A percentile compares a stretch with the other conserved stretches of the same genome.
These are phyloP conservation scores for Conchocele bisecta DNA, from an alignment of 2,888 invertebrate species.

Conservation along the genomic window DNA sequence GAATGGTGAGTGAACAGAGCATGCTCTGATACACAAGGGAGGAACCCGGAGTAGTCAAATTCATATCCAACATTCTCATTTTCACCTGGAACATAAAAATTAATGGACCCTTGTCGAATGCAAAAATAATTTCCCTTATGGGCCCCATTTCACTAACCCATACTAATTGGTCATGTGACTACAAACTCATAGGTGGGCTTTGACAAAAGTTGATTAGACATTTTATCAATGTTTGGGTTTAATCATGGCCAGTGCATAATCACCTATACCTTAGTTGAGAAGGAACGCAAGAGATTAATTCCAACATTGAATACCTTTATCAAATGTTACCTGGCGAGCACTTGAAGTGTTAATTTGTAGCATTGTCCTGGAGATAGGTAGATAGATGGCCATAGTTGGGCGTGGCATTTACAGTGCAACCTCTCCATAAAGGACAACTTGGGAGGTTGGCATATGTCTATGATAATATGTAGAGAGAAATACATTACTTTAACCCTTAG, in stretches of 20 bases:
- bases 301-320: conserved; percentile 61
- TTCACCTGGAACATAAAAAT: too few relatives aligned
- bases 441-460: too few relatives aligned
- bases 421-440: too few relatives aligned
- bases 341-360: conserved; percentile 63
- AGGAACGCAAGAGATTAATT: conserved; percentile 59
- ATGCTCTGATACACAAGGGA: too few relatives aligned
- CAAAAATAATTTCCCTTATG: too few relatives aligned
- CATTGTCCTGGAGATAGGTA: conserved; percentile 51
- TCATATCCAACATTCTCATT: too few relatives aligned
- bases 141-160: conserved; percentile 3
- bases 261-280: conserved; percentile 54
- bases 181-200: conserved; percentile 39
- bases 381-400: conserved; percentile 8
- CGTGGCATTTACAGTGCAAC: too few relatives aligned
- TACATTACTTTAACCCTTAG: too few relatives aligned
- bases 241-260: conserved; percentile 55
- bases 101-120: too few relatives aligned
- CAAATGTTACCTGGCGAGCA: conserved; percentile 58
- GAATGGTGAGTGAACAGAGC: too few relatives aligned
- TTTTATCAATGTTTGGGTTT: conserved; percentile 52
- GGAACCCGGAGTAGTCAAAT: too few relatives aligned
- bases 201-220: conserved; percentile 54
- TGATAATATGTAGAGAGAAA: too few relatives aligned
- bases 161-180: conserved; percentile 54